Percentiles rank a stretch among this genome's conserved stretches.
Evolutionary conservation across 1,140 invertebrate genomes (phyloP).

Genomic region (Meloidogyne chitwoodi): DNA sequence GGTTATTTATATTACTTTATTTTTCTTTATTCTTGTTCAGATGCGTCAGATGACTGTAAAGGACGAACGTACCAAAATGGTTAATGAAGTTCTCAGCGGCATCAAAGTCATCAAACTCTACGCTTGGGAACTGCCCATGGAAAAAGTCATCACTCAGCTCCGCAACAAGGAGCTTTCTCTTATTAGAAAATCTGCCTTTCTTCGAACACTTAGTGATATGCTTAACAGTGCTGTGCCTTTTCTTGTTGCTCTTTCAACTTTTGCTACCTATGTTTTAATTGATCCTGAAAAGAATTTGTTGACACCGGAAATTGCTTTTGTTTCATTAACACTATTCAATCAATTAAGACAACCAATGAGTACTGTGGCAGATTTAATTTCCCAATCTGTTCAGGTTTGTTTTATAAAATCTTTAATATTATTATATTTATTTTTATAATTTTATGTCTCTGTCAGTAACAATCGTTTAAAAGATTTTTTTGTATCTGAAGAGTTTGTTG

Average conservation of each 20-base stretch:
- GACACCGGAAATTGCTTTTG: constrained; percentile 72
- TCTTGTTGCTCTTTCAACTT: constrained; percentile 44
- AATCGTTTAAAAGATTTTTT: constrained; percentile 50
- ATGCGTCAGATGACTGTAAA: constrained; percentile 65
- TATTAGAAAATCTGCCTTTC: constrained; percentile 34
- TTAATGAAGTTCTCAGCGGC: constrained; percentile 65
- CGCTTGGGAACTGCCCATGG: constrained; percentile 85
- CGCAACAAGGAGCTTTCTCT: constrained; percentile 48
- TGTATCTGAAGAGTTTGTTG: constrained; percentile 41
- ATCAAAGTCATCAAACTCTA: constrained; percentile 79
- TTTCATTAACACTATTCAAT: constrained; percentile 75
- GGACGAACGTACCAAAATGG: constrained; percentile 65
- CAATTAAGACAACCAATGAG: constrained; percentile 50
- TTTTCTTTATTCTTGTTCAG: constrained; percentile 12
- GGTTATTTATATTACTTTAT: background rate
- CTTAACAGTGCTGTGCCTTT: constrained; percentile 66
- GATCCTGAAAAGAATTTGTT: constrained; percentile 58
- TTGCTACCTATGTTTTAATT: constrained; percentile 62
- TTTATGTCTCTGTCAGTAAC: constrained; percentile 58
- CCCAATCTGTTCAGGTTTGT: constrained; percentile 80
- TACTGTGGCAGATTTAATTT: constrained; percentile 65
- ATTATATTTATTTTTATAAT: constrained; percentile 41
- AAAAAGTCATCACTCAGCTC: constrained; percentile 62
- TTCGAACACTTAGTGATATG: constrained; percentile 36
- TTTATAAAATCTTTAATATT: constrained; percentile 66